Evolutionary conservation across 1,140 invertebrate species (phyloP), one percentile per base, ranked within the genome.

Genomic region (Bradysia coprophila): DNA sequence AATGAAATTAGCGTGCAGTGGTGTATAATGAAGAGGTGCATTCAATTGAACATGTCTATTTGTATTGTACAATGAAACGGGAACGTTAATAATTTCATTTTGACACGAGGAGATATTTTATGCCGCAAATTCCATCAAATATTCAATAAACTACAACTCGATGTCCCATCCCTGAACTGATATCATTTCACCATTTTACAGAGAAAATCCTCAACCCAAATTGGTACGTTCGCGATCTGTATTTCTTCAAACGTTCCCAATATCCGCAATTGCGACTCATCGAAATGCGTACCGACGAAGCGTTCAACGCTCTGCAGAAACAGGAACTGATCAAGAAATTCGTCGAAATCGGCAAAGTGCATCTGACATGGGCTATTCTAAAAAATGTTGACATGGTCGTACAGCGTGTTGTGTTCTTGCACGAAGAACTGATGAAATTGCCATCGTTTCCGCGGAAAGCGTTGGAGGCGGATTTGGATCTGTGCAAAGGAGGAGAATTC

Each of bases 381-480:
- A 89, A 89, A 53, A 88, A 88, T 54, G 83, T 88, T 19, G 83
- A 88, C 49, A 88, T 88, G 83, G 83, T 94, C 9, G 87, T 93
- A 2, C 91, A 95, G 66, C 73, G 84, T 40, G 91, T 96, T 1
- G 89, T 96, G n/a, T 98, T 98, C 58, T 70, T 99, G 10, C 94
- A 99, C 60, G 96, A 99, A 58, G 96, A 99, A 65, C 69, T 99
- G 0, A 95, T 95, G 76, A 98, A 99, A 63, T 64, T 98, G 21
- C 95, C 94, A 0, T 90, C 93, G 0, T 99, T 99, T 65, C 96
- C 96, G 1, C 72, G 96, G 38, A 98, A 98, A 67, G 92, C 94
- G 11, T 63, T 99, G 1, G 95, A 98, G 63, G 83, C 92, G 13
- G 93, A 98, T 62, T 75, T 98, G 46, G 82, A 89, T 57, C 67